These are phyloP conservation scores for Drosophila meridionalis DNA, from an alignment of 2,888 invertebrate genomes.

Conservation along the genomic window DNA sequence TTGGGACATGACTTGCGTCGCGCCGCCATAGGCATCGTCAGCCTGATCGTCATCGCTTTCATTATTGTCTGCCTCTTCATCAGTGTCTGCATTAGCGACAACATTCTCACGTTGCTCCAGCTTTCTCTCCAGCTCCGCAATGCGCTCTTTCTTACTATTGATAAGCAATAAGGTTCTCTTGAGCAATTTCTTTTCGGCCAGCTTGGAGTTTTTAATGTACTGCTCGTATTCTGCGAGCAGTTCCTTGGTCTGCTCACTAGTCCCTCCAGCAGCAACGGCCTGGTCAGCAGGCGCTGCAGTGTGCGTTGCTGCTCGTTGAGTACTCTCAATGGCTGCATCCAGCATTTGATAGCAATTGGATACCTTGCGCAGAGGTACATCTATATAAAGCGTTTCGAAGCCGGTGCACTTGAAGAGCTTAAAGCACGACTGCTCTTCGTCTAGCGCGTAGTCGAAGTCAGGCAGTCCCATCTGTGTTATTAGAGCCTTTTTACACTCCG, in stretches of 20 bases:
- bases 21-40: constrained; percentile 30
- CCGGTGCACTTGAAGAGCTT: constrained; percentile 66
- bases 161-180: constrained; percentile 73
- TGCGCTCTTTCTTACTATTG: constrained; percentile 79
- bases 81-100: constrained; percentile 19
- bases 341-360: constrained; percentile 48
- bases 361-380: constrained; percentile 53
- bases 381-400: constrained; percentile 69
- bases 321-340: constrained; percentile 63
- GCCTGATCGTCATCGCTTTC: background rate
- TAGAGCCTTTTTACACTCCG: constrained; percentile 70
- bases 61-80: constrained; percentile 6
- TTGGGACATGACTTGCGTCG: constrained; percentile 51
- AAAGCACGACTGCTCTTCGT: constrained; percentile 55
- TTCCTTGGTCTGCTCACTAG: constrained; percentile 27
- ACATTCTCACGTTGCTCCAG: constrained; percentile 20
- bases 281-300: background rate
- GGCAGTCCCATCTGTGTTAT: constrained; percentile 63
- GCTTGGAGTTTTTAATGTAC: constrained; percentile 60
- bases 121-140: constrained; percentile 64
- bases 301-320: constrained; percentile 8
- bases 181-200: constrained; percentile 59
- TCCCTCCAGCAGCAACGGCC: background rate
- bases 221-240: constrained; percentile 57
- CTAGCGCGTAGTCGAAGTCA: constrained; percentile 71